Conservation (phyloP, 2,797 vertebrate genomes). For the Crocidura indochinensis region DNA sequence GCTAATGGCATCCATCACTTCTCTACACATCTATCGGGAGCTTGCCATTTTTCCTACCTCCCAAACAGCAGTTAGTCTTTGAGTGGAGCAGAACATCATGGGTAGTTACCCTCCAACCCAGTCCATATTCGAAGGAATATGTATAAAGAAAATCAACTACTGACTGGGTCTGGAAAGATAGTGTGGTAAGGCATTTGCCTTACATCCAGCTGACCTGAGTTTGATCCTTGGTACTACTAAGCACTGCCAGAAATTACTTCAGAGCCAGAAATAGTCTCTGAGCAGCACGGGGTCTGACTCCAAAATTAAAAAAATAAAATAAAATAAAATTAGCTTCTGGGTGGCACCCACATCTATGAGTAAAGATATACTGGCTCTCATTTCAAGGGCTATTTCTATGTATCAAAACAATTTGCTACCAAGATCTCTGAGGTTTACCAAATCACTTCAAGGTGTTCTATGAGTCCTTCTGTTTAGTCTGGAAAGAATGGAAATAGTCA, state of each 20-base stretch:
- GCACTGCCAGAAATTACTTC: too few species aligned
- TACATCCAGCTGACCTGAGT: too few species aligned
- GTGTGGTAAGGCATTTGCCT: too few species aligned
- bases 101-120: background rate
- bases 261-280: too few species aligned
- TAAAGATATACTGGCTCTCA: background rate
- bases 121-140: background rate
- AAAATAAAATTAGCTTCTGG: background rate
- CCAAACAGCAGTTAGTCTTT: background rate
- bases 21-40: too few species aligned
- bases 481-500: background rate
- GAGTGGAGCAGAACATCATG: background rate
- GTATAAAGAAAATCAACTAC: too few species aligned
- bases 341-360: background rate
- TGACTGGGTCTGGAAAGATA: too few species aligned
- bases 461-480: background rate
- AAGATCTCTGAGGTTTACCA: background rate
- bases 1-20: background rate
- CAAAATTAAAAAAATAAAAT: too few species aligned
- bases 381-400: constrained; percentile 6
- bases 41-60: background rate
- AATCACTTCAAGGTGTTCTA: constrained; percentile 2
- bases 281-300: background rate
- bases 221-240: too few species aligned
- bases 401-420: background rate